phyloP scores from a whole-genome alignment of 2,797 vertebrate genomes.

The Decapterus maruadsi region DNA sequence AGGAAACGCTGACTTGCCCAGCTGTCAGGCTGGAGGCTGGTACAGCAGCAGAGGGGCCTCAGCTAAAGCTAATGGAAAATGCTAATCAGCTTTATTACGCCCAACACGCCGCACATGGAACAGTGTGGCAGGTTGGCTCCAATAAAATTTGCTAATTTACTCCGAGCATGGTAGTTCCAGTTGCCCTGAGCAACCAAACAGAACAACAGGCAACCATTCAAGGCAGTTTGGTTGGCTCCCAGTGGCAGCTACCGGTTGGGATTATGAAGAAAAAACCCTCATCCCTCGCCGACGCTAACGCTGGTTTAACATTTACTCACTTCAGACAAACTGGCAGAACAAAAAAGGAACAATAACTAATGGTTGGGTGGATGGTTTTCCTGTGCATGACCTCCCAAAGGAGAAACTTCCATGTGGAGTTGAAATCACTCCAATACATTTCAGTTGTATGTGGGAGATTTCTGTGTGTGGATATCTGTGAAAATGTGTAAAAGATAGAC shows the following conservation, averaged over 20 bases:
- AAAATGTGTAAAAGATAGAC: no score
- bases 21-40: not conserved
- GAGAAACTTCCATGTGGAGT: no score
- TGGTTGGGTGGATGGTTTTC: not conserved
- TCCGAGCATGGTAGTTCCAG: not conserved
- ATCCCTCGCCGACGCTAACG: not conserved
- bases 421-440: not conserved
- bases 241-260: not conserved
- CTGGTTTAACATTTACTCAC: not conserved
- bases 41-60: not conserved
- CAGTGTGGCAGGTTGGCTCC: not conserved
- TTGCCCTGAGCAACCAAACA: not conserved
- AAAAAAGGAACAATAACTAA: no score
- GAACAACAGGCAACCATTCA: not conserved
- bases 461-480: not conserved
- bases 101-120: constrained; percentile 13
- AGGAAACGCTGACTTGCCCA: constrained; percentile 18
- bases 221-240: not conserved
- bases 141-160: constrained; percentile 25
- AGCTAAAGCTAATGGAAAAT: constrained; percentile 12
- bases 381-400: not conserved
- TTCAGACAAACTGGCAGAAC: not conserved
- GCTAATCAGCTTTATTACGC: constrained; percentile 29
- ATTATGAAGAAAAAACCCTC: not conserved
- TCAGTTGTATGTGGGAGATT: not conserved